Evolutionary conservation across 2,888 invertebrate species (phyloP).

Genomic region (Caenorhabditis plicata): DNA sequence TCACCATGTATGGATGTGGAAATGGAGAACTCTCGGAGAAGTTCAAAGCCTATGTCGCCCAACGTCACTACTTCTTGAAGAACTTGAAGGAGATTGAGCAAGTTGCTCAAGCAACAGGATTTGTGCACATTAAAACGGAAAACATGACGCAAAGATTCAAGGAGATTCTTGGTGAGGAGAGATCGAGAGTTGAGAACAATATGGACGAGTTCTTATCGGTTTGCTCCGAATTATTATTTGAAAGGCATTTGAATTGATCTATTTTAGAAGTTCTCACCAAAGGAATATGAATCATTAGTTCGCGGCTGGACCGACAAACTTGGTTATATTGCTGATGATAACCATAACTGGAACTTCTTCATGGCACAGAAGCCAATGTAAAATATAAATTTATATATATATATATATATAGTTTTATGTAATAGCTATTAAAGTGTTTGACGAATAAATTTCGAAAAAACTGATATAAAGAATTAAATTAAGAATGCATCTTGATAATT

Average conservation of each 20-base stretch:
- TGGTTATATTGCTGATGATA: slow-evolving; percentile 66
- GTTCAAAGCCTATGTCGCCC: slow-evolving; percentile 68
- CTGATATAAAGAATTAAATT: too few relatives aligned
- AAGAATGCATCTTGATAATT: too few relatives aligned
- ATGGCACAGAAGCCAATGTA: slow-evolving; percentile 48
- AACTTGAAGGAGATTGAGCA: slow-evolving; percentile 67
- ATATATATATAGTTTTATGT: too few relatives aligned
- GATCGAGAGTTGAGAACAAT: slow-evolving; percentile 66
- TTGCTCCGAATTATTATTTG: neutral
- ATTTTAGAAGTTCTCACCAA: slow-evolving; percentile 68
- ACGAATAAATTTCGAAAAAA: too few relatives aligned
- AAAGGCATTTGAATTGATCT: neutral
- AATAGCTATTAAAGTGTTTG: too few relatives aligned
- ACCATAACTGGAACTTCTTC: slow-evolving; percentile 69
- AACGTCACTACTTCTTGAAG: slow-evolving; percentile 70
- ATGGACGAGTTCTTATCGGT: slow-evolving; percentile 68
- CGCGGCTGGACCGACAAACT: slow-evolving; percentile 69
- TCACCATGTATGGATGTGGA: slow-evolving; percentile 71
- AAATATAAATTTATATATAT: slow-evolving; percentile 1
- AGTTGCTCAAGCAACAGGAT: slow-evolving; percentile 69
- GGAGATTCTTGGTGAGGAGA: slow-evolving; percentile 68
- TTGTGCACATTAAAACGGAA: slow-evolving; percentile 68
- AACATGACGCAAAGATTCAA: slow-evolving; percentile 70
- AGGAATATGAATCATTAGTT: slow-evolving; percentile 69
- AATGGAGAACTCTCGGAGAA: slow-evolving; percentile 67